Conservation (phyloP, 2,113 vertebrate species). For the Canis aureus region DNA sequence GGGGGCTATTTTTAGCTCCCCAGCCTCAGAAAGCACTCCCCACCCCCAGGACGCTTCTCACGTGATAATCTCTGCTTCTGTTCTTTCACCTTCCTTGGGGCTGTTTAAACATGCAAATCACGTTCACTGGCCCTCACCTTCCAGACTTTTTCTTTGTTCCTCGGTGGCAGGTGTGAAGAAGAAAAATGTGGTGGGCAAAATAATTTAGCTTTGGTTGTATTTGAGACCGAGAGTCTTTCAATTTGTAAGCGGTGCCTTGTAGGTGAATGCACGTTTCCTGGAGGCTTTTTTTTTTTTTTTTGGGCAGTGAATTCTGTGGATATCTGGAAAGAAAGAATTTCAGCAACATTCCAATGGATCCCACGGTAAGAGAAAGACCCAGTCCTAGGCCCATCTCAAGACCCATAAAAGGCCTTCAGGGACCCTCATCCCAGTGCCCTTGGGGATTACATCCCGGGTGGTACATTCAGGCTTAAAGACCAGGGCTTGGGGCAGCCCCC, state of each 20-base stretch:
- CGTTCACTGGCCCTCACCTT: neutral
- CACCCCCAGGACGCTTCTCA: constrained; percentile 68
- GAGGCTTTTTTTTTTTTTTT: too few relatives aligned
- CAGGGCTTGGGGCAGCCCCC: rapidly evolving
- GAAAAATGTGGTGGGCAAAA: neutral
- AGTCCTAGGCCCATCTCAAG: neutral
- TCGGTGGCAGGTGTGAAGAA: neutral
- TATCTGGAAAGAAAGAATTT: constrained; percentile 40
- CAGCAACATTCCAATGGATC: neutral
- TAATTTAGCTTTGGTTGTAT: neutral
- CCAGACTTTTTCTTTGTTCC: constrained; percentile 42
- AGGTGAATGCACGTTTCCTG: neutral
- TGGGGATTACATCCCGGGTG: neutral
- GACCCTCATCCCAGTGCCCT: neutral
- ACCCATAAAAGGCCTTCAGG: neutral
- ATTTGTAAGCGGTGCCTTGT: neutral
- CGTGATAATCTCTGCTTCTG: constrained; percentile 72
- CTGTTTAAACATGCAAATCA: constrained; percentile 76
- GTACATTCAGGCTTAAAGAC: neutral
- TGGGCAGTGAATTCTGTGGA: neutral
- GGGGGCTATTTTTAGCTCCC: constrained; percentile 84
- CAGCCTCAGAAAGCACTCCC: constrained; percentile 70
- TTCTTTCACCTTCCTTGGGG: constrained; percentile 71
- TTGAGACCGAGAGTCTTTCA: neutral
- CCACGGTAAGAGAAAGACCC: neutral